Conservation (phyloP, 2,797 vertebrate genomes). For the Phalloptychus januarius region DNA sequence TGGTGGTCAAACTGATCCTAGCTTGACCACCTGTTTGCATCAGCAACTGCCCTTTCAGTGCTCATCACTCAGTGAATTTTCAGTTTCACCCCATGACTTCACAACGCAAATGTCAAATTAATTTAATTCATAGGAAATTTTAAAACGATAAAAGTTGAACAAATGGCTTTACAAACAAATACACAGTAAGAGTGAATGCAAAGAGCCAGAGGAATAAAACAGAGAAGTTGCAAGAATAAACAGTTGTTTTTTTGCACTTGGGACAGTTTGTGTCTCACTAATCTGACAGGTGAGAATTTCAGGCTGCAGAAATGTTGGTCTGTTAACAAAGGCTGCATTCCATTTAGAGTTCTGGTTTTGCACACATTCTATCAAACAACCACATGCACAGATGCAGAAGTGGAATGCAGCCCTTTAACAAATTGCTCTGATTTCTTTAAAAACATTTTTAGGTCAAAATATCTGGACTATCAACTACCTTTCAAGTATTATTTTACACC, state of each 20-base stretch:
- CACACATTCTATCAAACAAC: background rate
- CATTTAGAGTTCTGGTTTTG: slow-evolving; percentile 1
- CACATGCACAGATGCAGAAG: background rate
- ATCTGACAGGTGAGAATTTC: background rate
- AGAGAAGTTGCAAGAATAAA: background rate
- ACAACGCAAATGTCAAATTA: background rate
- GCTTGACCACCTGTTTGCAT: background rate
- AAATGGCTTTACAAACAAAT: background rate
- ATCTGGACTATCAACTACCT: background rate
- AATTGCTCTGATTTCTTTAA: background rate
- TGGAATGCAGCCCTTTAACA: background rate
- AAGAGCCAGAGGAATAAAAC: background rate
- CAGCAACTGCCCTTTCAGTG: background rate
- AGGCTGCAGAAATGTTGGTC: background rate
- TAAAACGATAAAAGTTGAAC: background rate
- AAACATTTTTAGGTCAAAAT: background rate
- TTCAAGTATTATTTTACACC: background rate
- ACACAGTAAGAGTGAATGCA: background rate
- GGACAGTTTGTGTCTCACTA: background rate
- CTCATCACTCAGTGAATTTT: background rate
- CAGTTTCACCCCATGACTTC: background rate
- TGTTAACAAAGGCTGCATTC: background rate
- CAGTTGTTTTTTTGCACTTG: background rate
- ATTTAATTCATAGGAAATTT: background rate
- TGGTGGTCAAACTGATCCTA: background rate